A percentile compares a stretch with the other conserved stretches of the same genome.
phyloP scores from a whole-genome alignment of 2,888 invertebrate genomes.

The Tipula confusa region DNA sequence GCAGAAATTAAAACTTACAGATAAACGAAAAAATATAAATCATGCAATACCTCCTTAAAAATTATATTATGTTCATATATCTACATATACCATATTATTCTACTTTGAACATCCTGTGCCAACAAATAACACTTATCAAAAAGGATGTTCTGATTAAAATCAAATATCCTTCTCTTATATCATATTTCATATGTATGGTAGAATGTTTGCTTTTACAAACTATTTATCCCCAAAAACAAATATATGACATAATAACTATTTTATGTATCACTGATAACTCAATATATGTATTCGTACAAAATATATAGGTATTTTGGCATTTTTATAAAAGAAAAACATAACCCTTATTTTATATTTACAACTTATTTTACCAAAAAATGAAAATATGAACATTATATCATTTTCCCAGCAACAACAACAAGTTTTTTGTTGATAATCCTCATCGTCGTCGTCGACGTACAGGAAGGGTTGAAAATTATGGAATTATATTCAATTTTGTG shows the following conservation, averaged over 20 bases:
- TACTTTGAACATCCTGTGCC: background rate
- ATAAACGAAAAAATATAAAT: no score
- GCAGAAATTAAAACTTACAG: no score
- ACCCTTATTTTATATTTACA: background rate
- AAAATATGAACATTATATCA: constrained; percentile 12
- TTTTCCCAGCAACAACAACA: background rate
- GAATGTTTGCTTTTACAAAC: background rate
- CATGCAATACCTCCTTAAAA: no score
- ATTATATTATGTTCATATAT: no score
- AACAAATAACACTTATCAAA: constrained; percentile 20
- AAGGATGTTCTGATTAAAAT: constrained; percentile 25
- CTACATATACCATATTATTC: background rate
- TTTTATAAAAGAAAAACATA: background rate
- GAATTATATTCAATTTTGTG: constrained; percentile 25
- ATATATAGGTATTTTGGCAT: background rate
- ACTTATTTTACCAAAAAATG: background rate
- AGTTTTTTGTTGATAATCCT: background rate
- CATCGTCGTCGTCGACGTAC: background rate
- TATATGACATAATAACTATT: background rate
- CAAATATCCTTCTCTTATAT: constrained; percentile 25
- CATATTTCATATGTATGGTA: background rate
- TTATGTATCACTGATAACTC: background rate
- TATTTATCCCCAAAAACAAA: background rate
- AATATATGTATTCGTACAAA: background rate
- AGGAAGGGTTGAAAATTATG: constrained; percentile 25